Percentiles rank a stretch among this genome's conserved stretches.
These are phyloP conservation scores for Neogale vison DNA, from an alignment of 2,113 vertebrate species.

Conservation along the genomic window DNA sequence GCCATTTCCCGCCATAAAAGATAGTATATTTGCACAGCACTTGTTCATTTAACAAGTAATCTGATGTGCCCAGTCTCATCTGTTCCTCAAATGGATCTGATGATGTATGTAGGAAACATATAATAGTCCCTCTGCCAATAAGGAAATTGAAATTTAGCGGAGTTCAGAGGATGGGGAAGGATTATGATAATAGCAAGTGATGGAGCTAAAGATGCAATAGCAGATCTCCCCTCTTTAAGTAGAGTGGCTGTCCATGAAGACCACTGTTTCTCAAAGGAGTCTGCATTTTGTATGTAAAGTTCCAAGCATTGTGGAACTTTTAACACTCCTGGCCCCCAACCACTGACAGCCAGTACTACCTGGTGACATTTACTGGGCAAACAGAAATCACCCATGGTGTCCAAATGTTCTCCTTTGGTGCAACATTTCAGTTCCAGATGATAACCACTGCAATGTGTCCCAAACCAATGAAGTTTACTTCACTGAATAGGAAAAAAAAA, in stretches of 20 bases:
- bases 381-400: not conserved
- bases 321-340: not conserved
- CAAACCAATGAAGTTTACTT: not conserved
- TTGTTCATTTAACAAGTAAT: not conserved
- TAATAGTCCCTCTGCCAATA: not conserved
- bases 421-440: not conserved
- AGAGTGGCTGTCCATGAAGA: not conserved
- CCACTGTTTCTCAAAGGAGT: not conserved
- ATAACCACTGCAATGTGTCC: no score
- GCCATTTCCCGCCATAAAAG: not conserved
- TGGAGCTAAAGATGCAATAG: not conserved
- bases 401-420: not conserved
- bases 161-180: not conserved
- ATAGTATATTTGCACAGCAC: not conserved
- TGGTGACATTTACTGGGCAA: not conserved
- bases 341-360: not conserved
- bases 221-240: not conserved
- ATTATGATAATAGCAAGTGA: not conserved
- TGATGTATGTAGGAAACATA: not conserved
- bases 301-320: not conserved
- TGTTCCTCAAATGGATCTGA: not conserved
- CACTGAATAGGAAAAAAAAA: not conserved
- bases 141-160: not conserved
- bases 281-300: not conserved
- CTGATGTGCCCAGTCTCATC: not conserved